Base-by-base conservation (phyloP, 2,888 invertebrate genomes). In the Choristoneura rosaceana region DNA sequence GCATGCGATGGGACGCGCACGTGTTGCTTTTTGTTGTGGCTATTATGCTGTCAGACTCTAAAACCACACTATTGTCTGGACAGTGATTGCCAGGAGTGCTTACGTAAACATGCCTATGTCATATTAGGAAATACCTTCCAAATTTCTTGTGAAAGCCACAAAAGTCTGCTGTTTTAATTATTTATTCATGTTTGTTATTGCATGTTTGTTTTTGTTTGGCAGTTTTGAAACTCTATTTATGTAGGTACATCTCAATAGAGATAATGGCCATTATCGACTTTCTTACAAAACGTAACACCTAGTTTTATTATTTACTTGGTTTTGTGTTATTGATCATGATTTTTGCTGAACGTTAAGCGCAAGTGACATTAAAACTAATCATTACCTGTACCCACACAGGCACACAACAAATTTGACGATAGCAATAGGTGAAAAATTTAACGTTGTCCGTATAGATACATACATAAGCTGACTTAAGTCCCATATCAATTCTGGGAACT, bases 1-100 rank as follows among this genome's bases (percentile, higher is more conserved):
- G 85, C 89, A 90, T 89, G 90, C 90, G 82, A 90, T 84, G 80
- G 75, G 76, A 75, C 61, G 79, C 80, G 86, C 90, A 90, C 90
- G 90, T 89, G 90, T 84, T 84, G 79, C 83, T 86, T 84, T 86
- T 87, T 86, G 83, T 87, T 81, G 79, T 79, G 79, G 77, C 82
- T 83, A 89, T 90, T 89, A 89, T 87, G 82, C 81, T 89, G 89
- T 89, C 90, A 89, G 84, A 82, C 83, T 79, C 81, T 82, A 82
- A 84, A 84, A 71, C 47, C 25, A 47, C 58, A 47, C 68, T 64
- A 58, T 61, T 67, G 63, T 63, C 63, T 47, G 73, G 43, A 63
- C 73, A 50, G 63, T 63, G 59, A 68, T 73, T 69, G 52, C 68
- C 41, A 17, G 63, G 70, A 70, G 38, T 34, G n/a, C 64, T 73